A percentile compares a stretch with the other conserved stretches of the same genome.
Conservation (phyloP, 2,797 vertebrate species). For the Rhynchonycteris naso region DNA sequence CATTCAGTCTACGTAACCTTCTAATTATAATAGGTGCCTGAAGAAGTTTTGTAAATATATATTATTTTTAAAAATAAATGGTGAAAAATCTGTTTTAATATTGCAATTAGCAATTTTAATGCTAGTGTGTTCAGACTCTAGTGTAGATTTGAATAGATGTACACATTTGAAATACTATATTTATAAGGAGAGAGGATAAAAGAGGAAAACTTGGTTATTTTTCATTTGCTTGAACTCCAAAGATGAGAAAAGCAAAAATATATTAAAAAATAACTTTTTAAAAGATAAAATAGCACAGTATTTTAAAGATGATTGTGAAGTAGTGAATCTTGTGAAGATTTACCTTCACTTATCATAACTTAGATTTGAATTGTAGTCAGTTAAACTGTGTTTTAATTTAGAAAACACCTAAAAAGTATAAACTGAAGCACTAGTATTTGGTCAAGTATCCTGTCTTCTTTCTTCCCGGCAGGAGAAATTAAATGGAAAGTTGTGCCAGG, state of each 20-base stretch:
- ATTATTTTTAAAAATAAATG: neutral
- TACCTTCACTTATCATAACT: neutral
- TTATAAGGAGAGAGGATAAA: neutral
- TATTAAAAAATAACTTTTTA: neutral
- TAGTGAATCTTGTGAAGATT: neutral
- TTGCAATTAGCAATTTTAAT: conserved; percentile 31
- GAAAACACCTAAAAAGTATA: conserved; percentile 3
- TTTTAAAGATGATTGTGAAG: neutral
- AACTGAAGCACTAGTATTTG: neutral
- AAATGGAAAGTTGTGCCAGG: neutral
- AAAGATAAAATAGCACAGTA: neutral
- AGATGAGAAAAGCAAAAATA: neutral
- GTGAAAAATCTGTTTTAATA: neutral
- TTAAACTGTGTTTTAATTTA: conserved; percentile 23
- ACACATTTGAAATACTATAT: neutral
- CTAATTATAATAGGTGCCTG: neutral
- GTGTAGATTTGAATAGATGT: conserved; percentile 10
- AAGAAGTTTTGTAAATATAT: conserved; percentile 1
- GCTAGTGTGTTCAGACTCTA: neutral
- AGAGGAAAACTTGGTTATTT: neutral
- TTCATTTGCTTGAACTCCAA: conserved; percentile 6
- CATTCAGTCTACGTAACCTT: neutral
- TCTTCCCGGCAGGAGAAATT: neutral
- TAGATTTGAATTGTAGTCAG: conserved; percentile 11
- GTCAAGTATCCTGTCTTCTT: neutral